Evolutionary conservation across 92 coral and sea anemone genomes (phyloP).

Genomic region (Palythoa grandiflora): DNA sequence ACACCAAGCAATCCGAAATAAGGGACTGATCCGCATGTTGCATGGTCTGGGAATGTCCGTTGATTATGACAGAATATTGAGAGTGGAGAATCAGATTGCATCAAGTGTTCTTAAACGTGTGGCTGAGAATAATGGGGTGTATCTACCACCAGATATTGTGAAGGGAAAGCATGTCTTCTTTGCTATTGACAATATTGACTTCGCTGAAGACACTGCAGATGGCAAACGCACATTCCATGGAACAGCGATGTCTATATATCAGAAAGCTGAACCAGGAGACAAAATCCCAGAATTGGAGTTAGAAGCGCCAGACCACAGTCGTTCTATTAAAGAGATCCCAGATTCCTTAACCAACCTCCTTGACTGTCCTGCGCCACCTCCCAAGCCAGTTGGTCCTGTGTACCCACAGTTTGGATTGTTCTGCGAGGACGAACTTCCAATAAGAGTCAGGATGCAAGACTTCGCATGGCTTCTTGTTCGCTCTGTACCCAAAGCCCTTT

Average conservation of each 20-base stretch:
- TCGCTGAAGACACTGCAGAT: slow-evolving; percentile 52
- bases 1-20: slow-evolving; percentile 59
- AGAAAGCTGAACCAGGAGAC: slow-evolving; percentile 51
- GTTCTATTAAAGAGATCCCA: slow-evolving; percentile 67
- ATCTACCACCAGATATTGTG: slow-evolving; percentile 67
- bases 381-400: slow-evolving; percentile 51
- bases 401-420: slow-evolving; percentile 27
- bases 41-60: slow-evolving; percentile 66
- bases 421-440: slow-evolving; percentile 51
- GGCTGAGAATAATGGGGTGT: slow-evolving; percentile 63
- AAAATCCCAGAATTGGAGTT: slow-evolving; percentile 43
- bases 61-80: slow-evolving; percentile 69
- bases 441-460: slow-evolving; percentile 35
- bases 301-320: slow-evolving; percentile 47
- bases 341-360: slow-evolving; percentile 58
- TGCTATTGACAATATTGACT: slow-evolving; percentile 68
- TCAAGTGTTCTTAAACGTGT: slow-evolving; percentile 56
- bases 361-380: slow-evolving; percentile 62
- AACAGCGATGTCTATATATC: slow-evolving; percentile 76
- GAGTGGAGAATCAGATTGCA: slow-evolving; percentile 52
- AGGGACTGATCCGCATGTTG: slow-evolving; percentile 48
- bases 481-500: slow-evolving; percentile 20
- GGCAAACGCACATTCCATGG: slow-evolving; percentile 72
- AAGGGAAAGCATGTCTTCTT: slow-evolving; percentile 63
- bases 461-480: slow-evolving; percentile 63